A percentile compares a stretch with the other conserved stretches of the same genome.
These are phyloP conservation scores for Catocala sponsa DNA, from an alignment of 2,888 invertebrate genomes.

Conservation along the genomic window DNA sequence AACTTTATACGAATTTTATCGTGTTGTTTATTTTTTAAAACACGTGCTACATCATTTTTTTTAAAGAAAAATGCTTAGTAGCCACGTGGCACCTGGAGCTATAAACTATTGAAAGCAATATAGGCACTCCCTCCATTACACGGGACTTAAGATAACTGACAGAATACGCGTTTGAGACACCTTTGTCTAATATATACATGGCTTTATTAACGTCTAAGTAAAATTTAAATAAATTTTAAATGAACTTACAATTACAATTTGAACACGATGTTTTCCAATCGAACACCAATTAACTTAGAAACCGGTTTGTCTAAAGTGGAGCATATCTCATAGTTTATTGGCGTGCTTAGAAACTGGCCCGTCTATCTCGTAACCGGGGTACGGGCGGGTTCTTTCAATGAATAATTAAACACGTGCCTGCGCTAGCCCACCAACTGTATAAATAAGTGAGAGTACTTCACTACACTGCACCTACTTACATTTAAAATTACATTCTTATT, in stretches of 20 bases:
- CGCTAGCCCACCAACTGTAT: conserved; percentile 29
- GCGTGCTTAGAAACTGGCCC: conserved; percentile 32
- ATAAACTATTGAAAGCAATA: too few species aligned
- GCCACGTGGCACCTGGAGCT: too few species aligned
- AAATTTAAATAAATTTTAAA: neutral
- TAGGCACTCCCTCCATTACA: too few species aligned
- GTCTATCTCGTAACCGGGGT: conserved; percentile 40
- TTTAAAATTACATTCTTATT: too few species aligned
- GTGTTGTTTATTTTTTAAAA: too few species aligned
- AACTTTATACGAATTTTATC: too few species aligned
- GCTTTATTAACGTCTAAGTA: too few species aligned
- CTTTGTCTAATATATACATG: too few species aligned
- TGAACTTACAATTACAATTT: conserved; percentile 8
- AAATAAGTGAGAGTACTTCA: conserved; percentile 37
- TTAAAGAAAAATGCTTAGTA: too few species aligned
- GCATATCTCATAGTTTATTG: conserved; percentile 33
- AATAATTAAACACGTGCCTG: conserved; percentile 55
- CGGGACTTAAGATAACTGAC: too few species aligned
- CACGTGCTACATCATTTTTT: too few species aligned
- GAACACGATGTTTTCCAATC: conserved; percentile 26
- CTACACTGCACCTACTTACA: neutral
- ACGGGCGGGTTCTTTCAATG: conserved; percentile 44
- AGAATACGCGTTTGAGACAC: too few species aligned
- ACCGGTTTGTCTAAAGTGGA: conserved; percentile 42
- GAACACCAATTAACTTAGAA: conserved; percentile 28